phyloP scores from a whole-genome alignment of 2,888 invertebrate genomes.

The Calameuta idolon region DNA sequence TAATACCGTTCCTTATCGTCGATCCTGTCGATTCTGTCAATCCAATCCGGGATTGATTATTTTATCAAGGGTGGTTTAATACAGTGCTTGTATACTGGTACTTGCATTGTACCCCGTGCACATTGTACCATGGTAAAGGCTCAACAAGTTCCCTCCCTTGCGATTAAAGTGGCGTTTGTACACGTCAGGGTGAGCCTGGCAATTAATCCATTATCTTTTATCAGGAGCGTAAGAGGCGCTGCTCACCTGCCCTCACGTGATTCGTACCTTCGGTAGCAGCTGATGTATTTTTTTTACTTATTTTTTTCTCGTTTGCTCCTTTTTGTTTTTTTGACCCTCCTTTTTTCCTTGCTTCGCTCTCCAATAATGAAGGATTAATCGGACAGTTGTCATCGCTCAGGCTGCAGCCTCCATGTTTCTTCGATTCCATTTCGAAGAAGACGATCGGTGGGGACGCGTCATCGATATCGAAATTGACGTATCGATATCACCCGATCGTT shows the following conservation, averaged over 20 bases:
- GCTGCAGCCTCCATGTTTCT: conserved; percentile 36
- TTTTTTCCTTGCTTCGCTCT: background rate
- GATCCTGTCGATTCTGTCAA: background rate
- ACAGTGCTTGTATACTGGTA: conserved; percentile 18
- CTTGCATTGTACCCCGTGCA: conserved; percentile 34
- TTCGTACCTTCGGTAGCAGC: conserved; percentile 33
- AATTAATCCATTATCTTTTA: conserved; percentile 14
- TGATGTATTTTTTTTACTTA: conserved; percentile 47
- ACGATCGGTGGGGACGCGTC: conserved; percentile 18
- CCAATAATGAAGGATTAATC: conserved; percentile 57
- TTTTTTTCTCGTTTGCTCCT: conserved; percentile 25
- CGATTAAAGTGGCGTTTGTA: conserved; percentile 12
- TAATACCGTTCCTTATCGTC: background rate
- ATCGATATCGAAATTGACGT: conserved; percentile 46
- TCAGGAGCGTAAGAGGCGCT: background rate
- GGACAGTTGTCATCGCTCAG: conserved; percentile 50
- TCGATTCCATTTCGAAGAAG: conserved; percentile 28
- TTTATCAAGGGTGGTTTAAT: background rate
- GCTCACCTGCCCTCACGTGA: conserved; percentile 10
- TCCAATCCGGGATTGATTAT: background rate
- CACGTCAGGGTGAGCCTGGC: background rate
- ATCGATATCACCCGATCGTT: conserved; percentile 35
- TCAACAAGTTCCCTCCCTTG: conserved; percentile 45
- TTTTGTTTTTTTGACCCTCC: background rate
- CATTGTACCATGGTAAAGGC: conserved; percentile 21